Conservation (phyloP, 1,140 invertebrate genomes). For the Bombus vancouverensis region DNA sequence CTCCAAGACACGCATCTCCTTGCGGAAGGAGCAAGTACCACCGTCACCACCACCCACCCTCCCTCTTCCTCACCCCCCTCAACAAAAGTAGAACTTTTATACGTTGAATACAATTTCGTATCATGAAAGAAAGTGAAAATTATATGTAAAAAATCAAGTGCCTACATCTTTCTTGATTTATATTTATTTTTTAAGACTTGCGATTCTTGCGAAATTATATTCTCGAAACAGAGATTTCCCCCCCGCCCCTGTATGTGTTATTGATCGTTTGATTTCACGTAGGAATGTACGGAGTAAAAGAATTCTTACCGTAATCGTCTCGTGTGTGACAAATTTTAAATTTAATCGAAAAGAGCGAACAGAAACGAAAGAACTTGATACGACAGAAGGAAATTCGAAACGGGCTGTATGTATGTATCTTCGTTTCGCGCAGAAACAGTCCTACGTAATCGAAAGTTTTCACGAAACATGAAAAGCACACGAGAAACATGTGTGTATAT, state of each 20-base stretch:
- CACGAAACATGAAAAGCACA: constrained; percentile 36
- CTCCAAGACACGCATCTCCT: not conserved
- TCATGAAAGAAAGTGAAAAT: constrained; percentile 29
- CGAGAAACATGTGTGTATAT: constrained; percentile 70
- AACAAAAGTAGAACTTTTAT: constrained; percentile 14
- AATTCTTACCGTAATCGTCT: constrained; percentile 54
- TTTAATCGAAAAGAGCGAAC: not conserved
- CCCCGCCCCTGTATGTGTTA: not conserved
- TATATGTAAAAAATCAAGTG: constrained; percentile 33
- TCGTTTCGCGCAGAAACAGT: constrained; percentile 67
- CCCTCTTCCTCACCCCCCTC: too few relatives aligned
- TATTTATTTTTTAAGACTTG: constrained; percentile 12
- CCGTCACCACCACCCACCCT: rapidly evolving
- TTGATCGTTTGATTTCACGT: not conserved
- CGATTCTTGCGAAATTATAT: not conserved
- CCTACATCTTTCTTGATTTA: constrained; percentile 30
- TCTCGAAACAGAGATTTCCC: not conserved
- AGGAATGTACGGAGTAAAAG: constrained; percentile 28
- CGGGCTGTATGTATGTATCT: constrained; percentile 65
- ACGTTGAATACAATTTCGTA: constrained; percentile 23
- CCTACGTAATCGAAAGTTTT: constrained; percentile 69
- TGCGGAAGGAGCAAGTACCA: not conserved
- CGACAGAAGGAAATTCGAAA: constrained; percentile 66
- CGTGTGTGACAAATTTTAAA: constrained; percentile 52
- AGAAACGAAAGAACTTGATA: constrained; percentile 58